Evolutionary conservation across 1,140 invertebrate species (phyloP).

Genomic region (Hypsibius dujardini): DNA sequence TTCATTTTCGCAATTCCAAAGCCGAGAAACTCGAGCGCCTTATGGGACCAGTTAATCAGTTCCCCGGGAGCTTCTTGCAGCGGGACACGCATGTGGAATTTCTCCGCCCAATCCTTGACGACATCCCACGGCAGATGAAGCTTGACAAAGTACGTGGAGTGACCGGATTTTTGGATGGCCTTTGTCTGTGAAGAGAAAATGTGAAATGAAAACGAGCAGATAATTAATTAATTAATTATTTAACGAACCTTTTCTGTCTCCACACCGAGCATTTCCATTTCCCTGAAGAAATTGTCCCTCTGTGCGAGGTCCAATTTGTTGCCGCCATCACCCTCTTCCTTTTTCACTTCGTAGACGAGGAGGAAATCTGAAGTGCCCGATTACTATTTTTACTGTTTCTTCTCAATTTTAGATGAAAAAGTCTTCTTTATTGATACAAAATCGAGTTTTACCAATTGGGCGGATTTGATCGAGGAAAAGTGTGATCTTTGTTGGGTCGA

Average conservation of each 20-base stretch:
- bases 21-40: conserved; percentile 11
- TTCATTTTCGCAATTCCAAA: not conserved
- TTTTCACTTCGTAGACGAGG: conserved; percentile 40
- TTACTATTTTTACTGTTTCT: too few species aligned
- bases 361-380: conserved; percentile 36
- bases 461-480: too few species aligned
- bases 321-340: conserved; percentile 23
- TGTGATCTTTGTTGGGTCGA: too few species aligned
- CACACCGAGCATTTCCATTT: conserved; percentile 19
- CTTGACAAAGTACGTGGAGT: conserved; percentile 40
- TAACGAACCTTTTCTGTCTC: conserved; percentile 16
- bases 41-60: conserved; percentile 12
- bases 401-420: too few species aligned
- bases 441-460: too few species aligned
- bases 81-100: conserved; percentile 41
- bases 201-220: too few species aligned
- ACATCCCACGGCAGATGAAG: conserved; percentile 42
- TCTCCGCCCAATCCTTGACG: conserved; percentile 41
- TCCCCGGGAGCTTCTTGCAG: conserved; percentile 25
- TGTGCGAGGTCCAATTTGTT: conserved; percentile 24
- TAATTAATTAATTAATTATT: too few species aligned
- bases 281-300: conserved; percentile 23
- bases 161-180: conserved; percentile 16
- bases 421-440: too few species aligned
- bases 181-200: conserved; percentile 13